Base-by-base conservation (phyloP, 1,140 invertebrate species). In the Propsilocerus akamusi region DNA sequence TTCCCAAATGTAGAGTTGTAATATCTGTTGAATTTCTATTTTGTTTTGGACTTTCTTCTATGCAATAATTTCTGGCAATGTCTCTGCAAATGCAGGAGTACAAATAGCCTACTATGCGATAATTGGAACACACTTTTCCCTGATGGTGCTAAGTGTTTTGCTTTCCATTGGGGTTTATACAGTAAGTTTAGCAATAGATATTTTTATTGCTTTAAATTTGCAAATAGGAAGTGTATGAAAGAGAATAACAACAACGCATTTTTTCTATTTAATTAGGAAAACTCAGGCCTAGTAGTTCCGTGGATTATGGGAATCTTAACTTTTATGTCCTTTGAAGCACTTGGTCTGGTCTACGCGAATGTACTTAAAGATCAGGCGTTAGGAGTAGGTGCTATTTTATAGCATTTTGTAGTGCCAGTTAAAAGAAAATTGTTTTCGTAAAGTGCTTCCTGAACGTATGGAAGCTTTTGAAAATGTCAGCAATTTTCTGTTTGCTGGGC, bases 291-390 rank as follows among this genome's bases (percentile, higher is more conserved):
- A 52, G 70, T 81, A 26, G 77, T 80, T 50, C 78, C 78, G 32
- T 83, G 79, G 79, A 76, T 81, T 51, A 73, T 83, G 49, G 79
- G 79, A 48, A 76, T 76, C 57, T 80, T 83, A 59, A 80, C 79
- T 4, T 80, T 81, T 63, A 80, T 81, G 74, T 76, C 80, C 17
- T 59, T 83, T 53, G 80, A 83, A 63, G 79, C 78, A 14, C 77
- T 83, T 59, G 75, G 78, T 48, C 80, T 81, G 74, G 78, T 82
- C 17, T 83, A 82, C 61, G 81, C 79, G 22, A 83, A 83, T 63
- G 78, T 83, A 17, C 67, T 83, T 49, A 72, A 79, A 63, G 80
- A 83, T 70, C 80, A 83, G 63, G 77, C 82, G 50, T 82, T 82
- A 64, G 77, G 73, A 68, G 80, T 81, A 65, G 74, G n/a, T n/a